Percentiles rank a stretch among this genome's conserved stretches.
phyloP scores from a whole-genome alignment of 2,797 vertebrate genomes.

The Oophaga sylvatica region DNA sequence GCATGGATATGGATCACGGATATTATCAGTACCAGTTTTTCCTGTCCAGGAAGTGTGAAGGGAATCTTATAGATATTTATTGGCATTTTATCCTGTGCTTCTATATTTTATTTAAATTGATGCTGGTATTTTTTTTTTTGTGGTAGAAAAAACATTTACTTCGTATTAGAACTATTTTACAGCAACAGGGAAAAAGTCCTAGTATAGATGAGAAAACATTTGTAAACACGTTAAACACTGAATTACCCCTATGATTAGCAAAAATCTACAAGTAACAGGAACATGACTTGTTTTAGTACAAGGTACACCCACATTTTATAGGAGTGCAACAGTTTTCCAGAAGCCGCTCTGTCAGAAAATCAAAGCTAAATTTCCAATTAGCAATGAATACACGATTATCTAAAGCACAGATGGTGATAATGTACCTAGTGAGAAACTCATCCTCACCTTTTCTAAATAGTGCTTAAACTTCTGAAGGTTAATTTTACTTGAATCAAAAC shows the following conservation, averaged over 20 bases:
- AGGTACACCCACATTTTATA: slow-evolving; percentile 46
- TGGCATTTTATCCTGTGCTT: neutral
- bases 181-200: neutral
- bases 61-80: no score
- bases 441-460: slow-evolving; percentile 55
- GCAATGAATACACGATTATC: slow-evolving; percentile 54
- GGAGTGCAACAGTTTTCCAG: slow-evolving; percentile 27
- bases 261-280: slow-evolving; percentile 26
- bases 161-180: neutral
- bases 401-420: slow-evolving; percentile 40
- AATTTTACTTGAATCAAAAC: slow-evolving; percentile 5
- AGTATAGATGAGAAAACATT: slow-evolving; percentile 1
- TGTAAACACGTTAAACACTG: neutral
- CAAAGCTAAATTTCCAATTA: slow-evolving; percentile 46
- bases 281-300: slow-evolving; percentile 19
- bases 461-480: slow-evolving; percentile 30
- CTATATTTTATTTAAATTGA: neutral
- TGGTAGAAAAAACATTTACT: neutral
- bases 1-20: no score
- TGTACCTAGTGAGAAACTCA: slow-evolving; percentile 39
- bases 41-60: no score
- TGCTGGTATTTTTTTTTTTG: neutral
- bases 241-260: slow-evolving; percentile 12
- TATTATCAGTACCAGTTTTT: no score
- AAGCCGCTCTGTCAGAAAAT: slow-evolving; percentile 43